Base-by-base conservation (phyloP, 2,888 invertebrate species). In the Drosophila paramelanica region DNA sequence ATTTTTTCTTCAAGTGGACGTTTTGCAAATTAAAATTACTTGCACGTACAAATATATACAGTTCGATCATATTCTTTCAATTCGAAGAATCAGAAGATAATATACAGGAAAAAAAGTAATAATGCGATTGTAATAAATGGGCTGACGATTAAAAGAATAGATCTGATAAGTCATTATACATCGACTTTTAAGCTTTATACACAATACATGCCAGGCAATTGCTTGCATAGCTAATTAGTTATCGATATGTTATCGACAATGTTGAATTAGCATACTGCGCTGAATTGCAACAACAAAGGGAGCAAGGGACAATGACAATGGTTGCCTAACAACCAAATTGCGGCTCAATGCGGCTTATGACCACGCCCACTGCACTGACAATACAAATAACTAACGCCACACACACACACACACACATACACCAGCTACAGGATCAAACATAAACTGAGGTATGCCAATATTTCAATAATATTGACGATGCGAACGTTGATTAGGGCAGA, bases 401-500 rank as follows among this genome's bases (percentile, higher is more conserved):
- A 33, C 8, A 33, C 17, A 25, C 17, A 41, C 17, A 59, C 11
- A 14, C 2, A 41, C 3, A 14, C 4, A 27, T 8, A n/a, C 4
- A 41, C 10, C 23, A n/a, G 13, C 17, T 7, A 6, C 11, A 14
- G 13, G 10, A 1, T 25, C 14, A 33, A 13, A 27, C 36, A 33
- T 46, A 5, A 7, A 33, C 38, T 20, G 31, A 55, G 61, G 73
- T 46, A 49, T 46, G 62, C 56, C 68, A 64, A 57, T 73, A 68
- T 60, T 73, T 73, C 74, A 73, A 60, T 64, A 59, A 62, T 49
- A 75, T 59, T 71, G 60, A 60, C 45, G 52, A 39, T 17, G 20
- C 33, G 20, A 39, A 36, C 49, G 51, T 60, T 72, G 75, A 71
- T 59, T 64, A 47, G 47, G 42, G 5, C 31, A 23, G 23, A 27